Conservation (phyloP, 2,797 vertebrate genomes). For the Esox masquinongy region DNA sequence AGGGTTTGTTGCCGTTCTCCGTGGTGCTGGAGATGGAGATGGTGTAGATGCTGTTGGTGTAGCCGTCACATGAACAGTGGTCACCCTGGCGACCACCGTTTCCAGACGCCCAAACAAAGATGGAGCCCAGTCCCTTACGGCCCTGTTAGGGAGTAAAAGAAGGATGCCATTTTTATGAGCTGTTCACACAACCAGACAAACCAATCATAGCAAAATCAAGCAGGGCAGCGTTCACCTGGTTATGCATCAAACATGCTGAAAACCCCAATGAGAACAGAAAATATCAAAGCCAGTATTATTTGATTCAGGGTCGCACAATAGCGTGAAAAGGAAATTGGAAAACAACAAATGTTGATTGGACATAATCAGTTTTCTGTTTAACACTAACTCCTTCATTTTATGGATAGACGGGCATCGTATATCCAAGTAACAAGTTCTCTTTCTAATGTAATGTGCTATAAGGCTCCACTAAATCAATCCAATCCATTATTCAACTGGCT, state of each 20-base stretch:
- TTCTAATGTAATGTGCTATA: background rate
- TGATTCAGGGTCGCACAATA: background rate
- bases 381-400: background rate
- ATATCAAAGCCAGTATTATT: background rate
- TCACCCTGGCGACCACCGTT: conserved; percentile 84
- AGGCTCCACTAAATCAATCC: background rate
- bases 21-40: conserved; percentile 86
- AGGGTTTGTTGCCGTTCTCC: conserved; percentile 77
- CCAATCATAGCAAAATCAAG: background rate
- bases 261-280: background rate
- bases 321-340: background rate
- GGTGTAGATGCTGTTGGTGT: conserved; percentile 89
- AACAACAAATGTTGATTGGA: background rate
- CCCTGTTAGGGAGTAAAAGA: conserved; percentile 69
- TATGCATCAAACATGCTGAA: background rate
- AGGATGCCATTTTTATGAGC: background rate
- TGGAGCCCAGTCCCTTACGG: conserved; percentile 85
- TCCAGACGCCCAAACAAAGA: conserved; percentile 90
- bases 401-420: background rate
- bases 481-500: background rate
- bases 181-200: background rate
- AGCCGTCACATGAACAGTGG: conserved; percentile 90
- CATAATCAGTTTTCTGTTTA: background rate
- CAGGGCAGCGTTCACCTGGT: background rate
- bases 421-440: background rate